Evolutionary conservation across 1,140 invertebrate genomes (phyloP).

Genomic region (Lordiphosa mommai): DNA sequence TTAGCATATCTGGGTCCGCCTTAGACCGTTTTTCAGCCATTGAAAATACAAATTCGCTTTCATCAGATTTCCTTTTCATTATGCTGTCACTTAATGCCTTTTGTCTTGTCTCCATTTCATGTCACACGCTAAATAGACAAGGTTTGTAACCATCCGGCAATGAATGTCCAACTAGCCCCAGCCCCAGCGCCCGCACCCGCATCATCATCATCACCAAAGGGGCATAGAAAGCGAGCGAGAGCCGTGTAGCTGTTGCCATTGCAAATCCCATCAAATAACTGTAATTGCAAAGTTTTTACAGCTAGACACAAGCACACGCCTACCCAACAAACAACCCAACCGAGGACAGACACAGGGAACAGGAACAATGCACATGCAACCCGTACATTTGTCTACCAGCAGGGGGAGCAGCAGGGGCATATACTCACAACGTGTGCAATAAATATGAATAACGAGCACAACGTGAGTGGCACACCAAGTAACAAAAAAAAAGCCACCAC

Average conservation of each 20-base stretch:
- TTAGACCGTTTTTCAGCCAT: no score
- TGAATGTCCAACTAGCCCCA: conserved; percentile 51
- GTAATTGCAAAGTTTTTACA: conserved; percentile 76
- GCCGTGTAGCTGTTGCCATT: conserved; percentile 24
- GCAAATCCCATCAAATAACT: conserved; percentile 75
- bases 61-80: conserved; percentile 39
- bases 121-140: conserved; percentile 42
- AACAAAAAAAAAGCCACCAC: conserved; percentile 25
- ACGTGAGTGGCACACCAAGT: conserved; percentile 76
- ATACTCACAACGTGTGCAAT: conserved; percentile 68
- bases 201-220: neutral
- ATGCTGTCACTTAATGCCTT: conserved; percentile 30
- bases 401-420: conserved; percentile 10
- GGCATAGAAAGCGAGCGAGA: neutral
- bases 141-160: conserved; percentile 56
- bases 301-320: conserved; percentile 56
- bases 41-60: conserved; percentile 23
- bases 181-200: conserved; percentile 20
- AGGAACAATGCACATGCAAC: conserved; percentile 71
- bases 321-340: conserved; percentile 23
- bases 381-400: conserved; percentile 43
- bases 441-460: conserved; percentile 77
- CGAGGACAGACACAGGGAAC: conserved; percentile 7
- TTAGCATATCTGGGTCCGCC: no score
- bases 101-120: conserved; percentile 17